Conservation (phyloP, 64 coral and sea anemone genomes). For the Platygyra sinensis region DNA sequence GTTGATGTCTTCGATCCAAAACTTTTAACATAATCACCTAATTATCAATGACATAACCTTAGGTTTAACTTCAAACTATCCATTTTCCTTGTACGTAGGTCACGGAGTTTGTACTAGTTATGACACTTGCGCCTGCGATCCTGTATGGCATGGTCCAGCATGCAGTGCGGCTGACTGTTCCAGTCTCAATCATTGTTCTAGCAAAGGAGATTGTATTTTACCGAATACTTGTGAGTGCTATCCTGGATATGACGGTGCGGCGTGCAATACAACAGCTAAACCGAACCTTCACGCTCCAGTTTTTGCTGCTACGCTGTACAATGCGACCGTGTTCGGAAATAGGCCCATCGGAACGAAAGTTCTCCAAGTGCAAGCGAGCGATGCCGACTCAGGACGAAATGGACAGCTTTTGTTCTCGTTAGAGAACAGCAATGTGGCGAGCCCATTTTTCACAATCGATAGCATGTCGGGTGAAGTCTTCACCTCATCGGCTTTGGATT, state of each 20-base stretch:
- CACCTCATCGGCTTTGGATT: constrained; percentile 47
- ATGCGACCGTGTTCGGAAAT: constrained; percentile 64
- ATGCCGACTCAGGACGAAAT: constrained; percentile 69
- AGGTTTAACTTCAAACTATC: not conserved
- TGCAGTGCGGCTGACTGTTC: constrained; percentile 65
- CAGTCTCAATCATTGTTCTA: constrained; percentile 68
- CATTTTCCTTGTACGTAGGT: constrained; percentile 30
- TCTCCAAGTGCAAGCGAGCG: constrained; percentile 62
- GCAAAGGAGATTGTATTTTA: constrained; percentile 67
- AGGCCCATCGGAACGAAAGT: constrained; percentile 35
- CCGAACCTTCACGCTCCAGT: constrained; percentile 61
- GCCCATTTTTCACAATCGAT: constrained; percentile 45
- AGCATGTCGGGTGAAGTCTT: constrained; percentile 49
- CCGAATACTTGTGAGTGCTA: constrained; percentile 70
- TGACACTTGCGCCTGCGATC: constrained; percentile 62
- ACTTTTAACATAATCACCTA: no score
- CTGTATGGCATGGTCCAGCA: constrained; percentile 64
- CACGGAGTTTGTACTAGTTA: constrained; percentile 59
- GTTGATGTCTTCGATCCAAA: no score
- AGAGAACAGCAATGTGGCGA: not conserved
- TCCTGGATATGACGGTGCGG: constrained; percentile 60
- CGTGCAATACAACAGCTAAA: constrained; percentile 42
- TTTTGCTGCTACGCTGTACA: constrained; percentile 53
- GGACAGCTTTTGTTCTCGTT: constrained; percentile 60
- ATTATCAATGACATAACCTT: no score